Conservation (phyloP, 1,140 invertebrate genomes). For the Tetragnatha versicolor region DNA sequence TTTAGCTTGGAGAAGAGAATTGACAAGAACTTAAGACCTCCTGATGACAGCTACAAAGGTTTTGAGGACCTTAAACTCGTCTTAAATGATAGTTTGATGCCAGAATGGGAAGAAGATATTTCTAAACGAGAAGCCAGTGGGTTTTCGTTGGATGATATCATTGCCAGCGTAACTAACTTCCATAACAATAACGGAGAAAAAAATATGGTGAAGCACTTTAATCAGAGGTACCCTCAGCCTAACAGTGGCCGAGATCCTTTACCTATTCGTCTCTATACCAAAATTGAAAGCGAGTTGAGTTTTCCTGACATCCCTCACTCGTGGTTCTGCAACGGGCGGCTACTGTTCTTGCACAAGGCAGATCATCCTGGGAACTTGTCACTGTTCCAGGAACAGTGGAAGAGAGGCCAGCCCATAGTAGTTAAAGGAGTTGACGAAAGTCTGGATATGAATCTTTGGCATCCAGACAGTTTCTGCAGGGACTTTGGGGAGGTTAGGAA, state of each 20-base stretch:
- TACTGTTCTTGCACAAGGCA: conserved; percentile 85
- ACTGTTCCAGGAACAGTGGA: conserved; percentile 95
- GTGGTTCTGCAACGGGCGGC: conserved; percentile 85
- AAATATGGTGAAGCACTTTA: conserved; percentile 3
- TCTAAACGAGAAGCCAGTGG: background rate
- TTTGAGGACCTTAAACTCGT: conserved; percentile 37
- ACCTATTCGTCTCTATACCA: conserved; percentile 42
- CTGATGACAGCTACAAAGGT: conserved; percentile 8
- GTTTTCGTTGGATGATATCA: conserved; percentile 37
- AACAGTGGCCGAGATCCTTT: conserved; percentile 39
- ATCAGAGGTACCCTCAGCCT: conserved; percentile 13
- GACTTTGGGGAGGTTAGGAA: conserved; percentile 74
- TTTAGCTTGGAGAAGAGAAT: background rate
- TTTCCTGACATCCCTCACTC: conserved; percentile 68
- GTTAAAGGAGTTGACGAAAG: conserved; percentile 85
- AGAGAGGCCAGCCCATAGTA: conserved; percentile 86
- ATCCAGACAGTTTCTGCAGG: conserved; percentile 84
- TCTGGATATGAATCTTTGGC: conserved; percentile 85
- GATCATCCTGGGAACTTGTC: conserved; percentile 80
- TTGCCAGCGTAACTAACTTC: conserved; percentile 2
- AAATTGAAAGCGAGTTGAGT: conserved; percentile 59
- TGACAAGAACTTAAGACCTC: background rate
- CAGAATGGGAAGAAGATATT: background rate
- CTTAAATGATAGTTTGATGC: background rate
- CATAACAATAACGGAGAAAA: background rate